Percentiles rank a stretch among this genome's conserved stretches.
phyloP scores from a whole-genome alignment of 2,888 invertebrate genomes.

The Plagodis pulveraria region DNA sequence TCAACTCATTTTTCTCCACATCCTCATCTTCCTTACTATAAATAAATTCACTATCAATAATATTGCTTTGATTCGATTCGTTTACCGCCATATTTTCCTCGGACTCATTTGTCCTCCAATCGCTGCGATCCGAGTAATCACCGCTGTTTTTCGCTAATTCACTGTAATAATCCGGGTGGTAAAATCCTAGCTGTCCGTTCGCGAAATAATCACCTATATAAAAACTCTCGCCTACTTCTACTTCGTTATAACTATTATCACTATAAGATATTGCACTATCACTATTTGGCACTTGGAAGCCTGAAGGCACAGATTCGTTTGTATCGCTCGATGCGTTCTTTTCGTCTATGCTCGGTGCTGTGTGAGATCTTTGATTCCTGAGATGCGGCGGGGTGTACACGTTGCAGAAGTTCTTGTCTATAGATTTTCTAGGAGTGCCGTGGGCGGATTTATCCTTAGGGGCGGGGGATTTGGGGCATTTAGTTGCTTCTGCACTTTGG shows the following conservation, averaged over 20 bases:
- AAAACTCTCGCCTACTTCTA: slow-evolving; percentile 73
- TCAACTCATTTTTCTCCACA: slow-evolving; percentile 84
- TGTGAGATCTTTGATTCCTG: slow-evolving; percentile 70
- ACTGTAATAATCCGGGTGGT: slow-evolving; percentile 68
- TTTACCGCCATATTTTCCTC: slow-evolving; percentile 71
- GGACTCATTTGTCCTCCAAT: slow-evolving; percentile 70
- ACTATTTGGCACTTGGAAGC: slow-evolving; percentile 81
- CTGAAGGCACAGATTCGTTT: slow-evolving; percentile 72
- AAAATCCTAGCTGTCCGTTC: slow-evolving; percentile 77
- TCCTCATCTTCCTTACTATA: slow-evolving; percentile 84
- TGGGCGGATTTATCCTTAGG: slow-evolving; percentile 67
- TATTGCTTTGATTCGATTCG: slow-evolving; percentile 68
- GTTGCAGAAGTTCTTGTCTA: slow-evolving; percentile 78
- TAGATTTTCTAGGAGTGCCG: slow-evolving; percentile 69
- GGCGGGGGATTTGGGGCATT: slow-evolving; percentile 71
- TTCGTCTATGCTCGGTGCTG: slow-evolving; percentile 61
- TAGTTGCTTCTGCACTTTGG: slow-evolving; percentile 54
- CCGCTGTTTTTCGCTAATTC: slow-evolving; percentile 59
- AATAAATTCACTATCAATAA: slow-evolving; percentile 80
- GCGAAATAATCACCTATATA: slow-evolving; percentile 82
- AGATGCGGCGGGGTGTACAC: slow-evolving; percentile 82
- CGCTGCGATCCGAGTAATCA: slow-evolving; percentile 50
- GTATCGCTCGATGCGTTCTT: slow-evolving; percentile 57
- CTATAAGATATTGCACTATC: slow-evolving; percentile 80
- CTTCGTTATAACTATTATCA: slow-evolving; percentile 76